phyloP scores from a whole-genome alignment of 1,140 invertebrate genomes.

The Maniola jurtina region DNA sequence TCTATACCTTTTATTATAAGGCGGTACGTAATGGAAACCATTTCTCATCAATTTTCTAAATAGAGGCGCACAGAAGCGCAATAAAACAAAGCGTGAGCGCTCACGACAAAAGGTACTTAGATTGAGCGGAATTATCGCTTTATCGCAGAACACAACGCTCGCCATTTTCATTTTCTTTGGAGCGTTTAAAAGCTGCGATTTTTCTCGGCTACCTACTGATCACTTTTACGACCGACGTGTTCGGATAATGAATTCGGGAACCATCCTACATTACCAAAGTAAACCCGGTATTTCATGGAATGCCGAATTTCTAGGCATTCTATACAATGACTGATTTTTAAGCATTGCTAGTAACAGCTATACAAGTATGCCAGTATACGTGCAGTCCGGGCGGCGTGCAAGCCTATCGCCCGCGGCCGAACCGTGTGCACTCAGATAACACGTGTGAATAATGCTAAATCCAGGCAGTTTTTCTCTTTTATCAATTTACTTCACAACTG shows the following conservation, averaged over 20 bases:
- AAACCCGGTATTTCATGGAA: no score
- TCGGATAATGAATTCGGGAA: no score
- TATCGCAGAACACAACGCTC: conserved; percentile 78
- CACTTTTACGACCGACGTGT: no score
- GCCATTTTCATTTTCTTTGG: no score
- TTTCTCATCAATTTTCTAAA: conserved; percentile 79
- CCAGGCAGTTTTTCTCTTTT: conserved; percentile 68
- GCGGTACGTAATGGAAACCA: conserved; percentile 75
- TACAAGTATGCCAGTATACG: conserved; percentile 23
- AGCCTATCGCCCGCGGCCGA: conserved; percentile 41
- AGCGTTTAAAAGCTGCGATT: no score
- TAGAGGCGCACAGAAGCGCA: conserved; percentile 77
- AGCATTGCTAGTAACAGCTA: no score
- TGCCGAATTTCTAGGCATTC: no score
- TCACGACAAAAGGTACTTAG: conserved; percentile 79
- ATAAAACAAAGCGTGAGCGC: conserved; percentile 75
- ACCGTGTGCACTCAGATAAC: conserved; percentile 67
- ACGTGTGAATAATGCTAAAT: conserved; percentile 73
- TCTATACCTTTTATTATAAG: no score
- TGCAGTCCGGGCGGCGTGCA: conserved; percentile 36
- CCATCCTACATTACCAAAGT: no score
- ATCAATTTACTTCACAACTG: conserved; percentile 70
- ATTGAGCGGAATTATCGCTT: conserved; percentile 78
- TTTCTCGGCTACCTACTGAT: no score
- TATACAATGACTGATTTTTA: no score